phyloP scores from a whole-genome alignment of 2,888 invertebrate species.

The Eupithecia subfuscata region DNA sequence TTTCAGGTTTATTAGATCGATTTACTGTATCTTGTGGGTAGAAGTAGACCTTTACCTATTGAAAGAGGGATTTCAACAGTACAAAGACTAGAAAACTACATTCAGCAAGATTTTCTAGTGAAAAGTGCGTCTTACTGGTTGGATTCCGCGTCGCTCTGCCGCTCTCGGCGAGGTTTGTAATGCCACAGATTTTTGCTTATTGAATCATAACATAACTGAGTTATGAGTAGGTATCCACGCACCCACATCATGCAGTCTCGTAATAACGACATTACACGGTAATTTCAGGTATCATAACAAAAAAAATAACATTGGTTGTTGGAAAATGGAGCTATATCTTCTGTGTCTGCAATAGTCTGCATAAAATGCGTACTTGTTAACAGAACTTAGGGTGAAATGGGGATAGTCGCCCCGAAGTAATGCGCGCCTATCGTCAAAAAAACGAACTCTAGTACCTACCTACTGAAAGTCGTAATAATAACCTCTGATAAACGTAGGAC shows the following conservation, averaged over 20 bases:
- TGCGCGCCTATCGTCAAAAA: too few species aligned
- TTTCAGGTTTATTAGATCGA: too few species aligned
- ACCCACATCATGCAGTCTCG: constrained; percentile 21
- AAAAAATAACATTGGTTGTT: neutral
- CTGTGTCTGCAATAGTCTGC: neutral
- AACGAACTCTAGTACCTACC: too few species aligned
- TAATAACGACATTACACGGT: constrained; percentile 36
- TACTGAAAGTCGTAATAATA: too few species aligned
- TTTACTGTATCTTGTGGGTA: neutral
- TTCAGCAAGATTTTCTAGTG: constrained; percentile 10
- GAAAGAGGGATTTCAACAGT: neutral
- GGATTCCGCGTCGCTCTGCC: constrained; percentile 26
- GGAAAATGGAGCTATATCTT: neutral
- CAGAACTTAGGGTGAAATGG: neutral
- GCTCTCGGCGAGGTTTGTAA: constrained; percentile 39
- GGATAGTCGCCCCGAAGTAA: too few species aligned
- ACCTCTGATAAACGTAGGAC: too few species aligned
- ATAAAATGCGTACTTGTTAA: neutral
- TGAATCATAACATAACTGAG: constrained; percentile 52
- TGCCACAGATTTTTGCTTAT: constrained; percentile 39
- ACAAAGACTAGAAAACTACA: neutral
- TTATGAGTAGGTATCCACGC: constrained; percentile 35
- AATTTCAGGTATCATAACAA: neutral
- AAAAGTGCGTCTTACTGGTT: constrained; percentile 34
- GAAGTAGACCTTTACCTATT: neutral